A percentile compares a stretch with the other conserved stretches of the same genome.
Conservation (phyloP, 2,797 vertebrate genomes). For the Ispidina lecontei region DNA sequence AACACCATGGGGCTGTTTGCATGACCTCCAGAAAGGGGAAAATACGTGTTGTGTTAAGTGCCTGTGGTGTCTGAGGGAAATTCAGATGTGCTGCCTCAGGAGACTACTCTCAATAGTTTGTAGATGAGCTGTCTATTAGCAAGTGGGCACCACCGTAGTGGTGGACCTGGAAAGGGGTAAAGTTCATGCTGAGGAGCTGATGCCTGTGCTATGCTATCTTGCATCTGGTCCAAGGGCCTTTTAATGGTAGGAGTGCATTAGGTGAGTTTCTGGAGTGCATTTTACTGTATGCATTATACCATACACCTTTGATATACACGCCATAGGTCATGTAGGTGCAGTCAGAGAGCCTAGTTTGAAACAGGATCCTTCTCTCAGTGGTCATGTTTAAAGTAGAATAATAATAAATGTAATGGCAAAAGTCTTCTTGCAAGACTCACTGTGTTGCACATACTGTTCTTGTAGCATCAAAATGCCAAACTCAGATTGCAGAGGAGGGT, state of each 20-base stretch:
- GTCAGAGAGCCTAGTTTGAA: not conserved
- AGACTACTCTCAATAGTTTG: not conserved
- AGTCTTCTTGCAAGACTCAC: not conserved
- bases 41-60: fast-evolving
- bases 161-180: not conserved
- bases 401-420: not conserved
- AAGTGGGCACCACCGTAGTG: not conserved
- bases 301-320: not conserved
- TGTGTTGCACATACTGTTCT: not conserved
- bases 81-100: fast-evolving
- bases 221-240: not conserved
- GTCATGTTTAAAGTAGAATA: not conserved
- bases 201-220: not conserved
- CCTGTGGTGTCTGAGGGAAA: not conserved
- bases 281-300: not conserved
- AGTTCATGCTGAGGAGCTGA: not conserved
- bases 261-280: not conserved
- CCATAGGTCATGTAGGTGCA: not conserved
- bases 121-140: not conserved
- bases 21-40: not conserved
- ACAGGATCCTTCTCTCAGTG: not conserved
- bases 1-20: fast-evolving
- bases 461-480: not conserved
- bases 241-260: not conserved
- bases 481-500: not conserved